These are phyloP conservation scores for Serranus cabrilla DNA, from an alignment of 2,797 vertebrate species.

Conservation along the genomic window DNA sequence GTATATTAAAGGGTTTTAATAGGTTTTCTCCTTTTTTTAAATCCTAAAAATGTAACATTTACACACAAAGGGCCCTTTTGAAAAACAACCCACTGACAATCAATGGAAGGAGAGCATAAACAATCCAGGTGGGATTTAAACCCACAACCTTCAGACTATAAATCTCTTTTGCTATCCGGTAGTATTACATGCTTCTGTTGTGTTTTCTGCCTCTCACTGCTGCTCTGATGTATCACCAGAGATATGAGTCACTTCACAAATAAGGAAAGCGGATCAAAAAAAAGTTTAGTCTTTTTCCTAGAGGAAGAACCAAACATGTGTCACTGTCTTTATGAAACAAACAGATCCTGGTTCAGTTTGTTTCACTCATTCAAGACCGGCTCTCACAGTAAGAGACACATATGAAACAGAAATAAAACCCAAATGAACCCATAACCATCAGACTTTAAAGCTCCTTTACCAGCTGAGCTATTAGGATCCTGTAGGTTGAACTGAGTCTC, in stretches of 20 bases:
- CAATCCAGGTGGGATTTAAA: neutral
- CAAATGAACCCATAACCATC: neutral
- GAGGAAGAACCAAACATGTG: neutral
- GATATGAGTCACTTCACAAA: neutral
- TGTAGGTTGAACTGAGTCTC: neutral
- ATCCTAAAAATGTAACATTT: neutral
- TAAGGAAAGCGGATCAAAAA: neutral
- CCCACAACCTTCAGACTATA: neutral
- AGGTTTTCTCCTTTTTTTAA: neutral
- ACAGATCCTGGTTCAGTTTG: no score
- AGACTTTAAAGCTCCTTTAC: neutral
- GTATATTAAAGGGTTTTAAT: neutral
- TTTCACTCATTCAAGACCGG: no score
- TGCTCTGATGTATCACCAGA: neutral
- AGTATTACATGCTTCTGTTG: neutral
- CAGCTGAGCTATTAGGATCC: neutral
- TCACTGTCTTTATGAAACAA: no score
- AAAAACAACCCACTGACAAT: neutral
- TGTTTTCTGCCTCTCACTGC: neutral
- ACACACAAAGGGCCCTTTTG: no score
- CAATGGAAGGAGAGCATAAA: neutral
- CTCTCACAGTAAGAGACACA: no score
- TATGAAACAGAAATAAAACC: neutral
- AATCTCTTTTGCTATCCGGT: neutral
- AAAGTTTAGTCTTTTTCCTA: neutral